Base-by-base conservation (phyloP, 1,140 invertebrate genomes). In the Lepidurus apus region DNA sequence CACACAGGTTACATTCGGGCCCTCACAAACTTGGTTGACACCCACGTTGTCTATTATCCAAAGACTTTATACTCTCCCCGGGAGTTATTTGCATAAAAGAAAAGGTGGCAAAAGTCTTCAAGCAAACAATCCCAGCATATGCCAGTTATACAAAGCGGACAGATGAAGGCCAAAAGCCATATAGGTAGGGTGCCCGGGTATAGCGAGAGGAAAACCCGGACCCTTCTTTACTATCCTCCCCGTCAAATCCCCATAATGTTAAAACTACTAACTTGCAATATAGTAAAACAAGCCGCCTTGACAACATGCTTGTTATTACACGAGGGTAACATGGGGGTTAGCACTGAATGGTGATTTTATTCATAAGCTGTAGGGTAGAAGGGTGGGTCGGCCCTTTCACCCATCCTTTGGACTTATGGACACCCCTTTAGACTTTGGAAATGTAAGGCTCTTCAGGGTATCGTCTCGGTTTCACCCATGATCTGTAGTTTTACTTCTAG, bases 41-140 rank as follows among this genome's bases (percentile, higher is more conserved):
- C 8, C 53, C 53, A 65, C 53, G 53, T 65, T 65, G 53, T 65
- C 53, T 65, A 17, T 65, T 65, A 65, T 65, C 53, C 53, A 65
- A 65, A 65, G 53, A 65, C 53, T 65, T 17, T 13, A 13, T 9
- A 65, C 17, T 65, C 53, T 65, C 53, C 53, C n/a, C 13, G 53
- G 53, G 9, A 65, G 53, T 65, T 65, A 65, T 65, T 65, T 65
- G 53, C 53, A 65, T 65, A 65, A 65, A 65, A 65, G 53, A 65
- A 65, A 65, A 65, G 53, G 53, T 65, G 53, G 53, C 53, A 65
- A 65, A 65, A 65, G 53, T 9, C 13, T 65, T 17, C 53, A 65
- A 65, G n/a, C 13, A 65, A 65, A 65, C 13, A 65, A 7, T 65
- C 53, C 13, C 53, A 65, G 53, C 53, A 65, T 7, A 65, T 9